Conservation (phyloP, 1,140 invertebrate species). For the Ceratina calcarata region DNA sequence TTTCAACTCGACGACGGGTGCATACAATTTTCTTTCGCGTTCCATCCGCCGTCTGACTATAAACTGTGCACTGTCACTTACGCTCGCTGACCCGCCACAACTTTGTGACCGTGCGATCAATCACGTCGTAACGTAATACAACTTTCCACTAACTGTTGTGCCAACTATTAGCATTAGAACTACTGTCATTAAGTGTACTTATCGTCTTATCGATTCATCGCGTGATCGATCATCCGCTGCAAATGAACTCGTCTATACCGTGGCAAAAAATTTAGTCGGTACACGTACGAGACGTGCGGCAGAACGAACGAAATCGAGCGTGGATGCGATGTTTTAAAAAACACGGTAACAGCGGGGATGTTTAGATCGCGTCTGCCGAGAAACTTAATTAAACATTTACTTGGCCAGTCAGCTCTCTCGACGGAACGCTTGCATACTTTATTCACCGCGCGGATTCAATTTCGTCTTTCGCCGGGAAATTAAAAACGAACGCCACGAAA, state of each 20-base stretch:
- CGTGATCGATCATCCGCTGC: too few species aligned
- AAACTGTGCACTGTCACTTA: neutral
- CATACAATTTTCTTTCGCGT: neutral
- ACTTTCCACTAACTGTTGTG: neutral
- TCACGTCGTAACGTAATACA: neutral
- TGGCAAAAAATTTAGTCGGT: too few species aligned
- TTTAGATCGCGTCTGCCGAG: neutral
- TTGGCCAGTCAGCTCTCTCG: neutral
- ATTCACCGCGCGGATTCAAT: constrained; percentile 25
- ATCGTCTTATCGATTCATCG: too few species aligned
- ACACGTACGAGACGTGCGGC: neutral
- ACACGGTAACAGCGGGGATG: neutral
- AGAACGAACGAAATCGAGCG: neutral
- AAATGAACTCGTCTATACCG: too few species aligned
- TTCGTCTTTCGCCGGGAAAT: constrained; percentile 31
- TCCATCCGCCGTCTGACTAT: neutral
- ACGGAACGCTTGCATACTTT: constrained; percentile 23
- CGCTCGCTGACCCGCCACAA: neutral
- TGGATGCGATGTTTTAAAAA: neutral
- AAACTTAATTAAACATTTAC: constrained; percentile 47
- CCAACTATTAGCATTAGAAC: too few species aligned
- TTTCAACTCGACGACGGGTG: too few species aligned
- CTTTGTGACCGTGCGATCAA: neutral
- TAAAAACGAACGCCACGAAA: constrained; percentile 25
- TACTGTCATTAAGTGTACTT: too few species aligned